Percentiles rank a stretch among this genome's conserved stretches.
Evolutionary conservation across 2,797 vertebrate genomes (phyloP).

Genomic region (Clarias fuscus): DNA sequence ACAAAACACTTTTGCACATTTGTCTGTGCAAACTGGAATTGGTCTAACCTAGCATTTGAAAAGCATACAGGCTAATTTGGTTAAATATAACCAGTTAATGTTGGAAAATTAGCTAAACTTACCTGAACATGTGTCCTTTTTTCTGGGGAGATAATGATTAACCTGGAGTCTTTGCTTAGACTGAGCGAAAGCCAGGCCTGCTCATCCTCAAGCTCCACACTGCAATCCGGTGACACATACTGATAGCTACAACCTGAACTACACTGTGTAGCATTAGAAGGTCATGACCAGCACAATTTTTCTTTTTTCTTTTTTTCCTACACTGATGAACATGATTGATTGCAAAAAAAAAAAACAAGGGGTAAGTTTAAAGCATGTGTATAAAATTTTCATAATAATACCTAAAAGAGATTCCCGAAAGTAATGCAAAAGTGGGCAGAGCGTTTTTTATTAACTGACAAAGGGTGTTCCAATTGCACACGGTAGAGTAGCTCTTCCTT

Average conservation of each 20-base stretch:
- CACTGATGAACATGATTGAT: background rate
- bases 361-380: background rate
- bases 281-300: background rate
- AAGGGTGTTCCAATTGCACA: no score
- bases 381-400: background rate
- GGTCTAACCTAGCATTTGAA: background rate
- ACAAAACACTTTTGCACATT: constrained; percentile 6
- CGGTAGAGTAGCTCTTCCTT: no score
- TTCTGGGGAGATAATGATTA: background rate
- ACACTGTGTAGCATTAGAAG: background rate
- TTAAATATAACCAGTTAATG: background rate
- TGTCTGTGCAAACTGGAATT: background rate
- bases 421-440: no score
- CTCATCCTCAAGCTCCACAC: background rate
- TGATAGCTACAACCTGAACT: background rate
- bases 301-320: background rate
- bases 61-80: background rate
- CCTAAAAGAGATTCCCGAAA: no score
- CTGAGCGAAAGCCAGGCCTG: background rate
- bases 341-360: background rate
- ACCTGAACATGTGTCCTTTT: background rate
- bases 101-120: background rate
- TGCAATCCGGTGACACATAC: background rate
- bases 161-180: background rate
- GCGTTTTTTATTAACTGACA: no score